A percentile compares a stretch with the other conserved stretches of the same genome.
These are phyloP conservation scores for Mohoua ochrocephala DNA, from an alignment of 2,113 vertebrate species.

Conservation along the genomic window DNA sequence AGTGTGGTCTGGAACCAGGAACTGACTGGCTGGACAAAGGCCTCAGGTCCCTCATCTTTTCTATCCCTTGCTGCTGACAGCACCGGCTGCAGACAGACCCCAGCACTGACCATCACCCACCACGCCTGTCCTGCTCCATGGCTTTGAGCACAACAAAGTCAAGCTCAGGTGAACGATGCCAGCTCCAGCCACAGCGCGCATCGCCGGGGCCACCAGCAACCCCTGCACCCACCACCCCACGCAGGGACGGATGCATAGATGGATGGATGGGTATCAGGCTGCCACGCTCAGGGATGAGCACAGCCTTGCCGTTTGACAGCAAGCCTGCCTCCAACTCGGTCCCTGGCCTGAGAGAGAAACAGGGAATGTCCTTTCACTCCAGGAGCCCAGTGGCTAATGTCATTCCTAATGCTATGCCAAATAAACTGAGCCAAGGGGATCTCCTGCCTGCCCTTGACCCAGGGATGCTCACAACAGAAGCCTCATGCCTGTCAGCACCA, in stretches of 20 bases:
- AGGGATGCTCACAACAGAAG: neutral
- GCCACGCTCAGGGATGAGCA: fast-evolving
- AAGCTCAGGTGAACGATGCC: fast-evolving
- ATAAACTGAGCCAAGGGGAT: neutral
- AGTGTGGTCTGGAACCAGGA: neutral
- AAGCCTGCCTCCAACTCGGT: neutral
- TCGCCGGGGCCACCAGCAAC: fast-evolving
- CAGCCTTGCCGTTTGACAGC: fast-evolving
- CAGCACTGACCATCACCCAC: neutral
- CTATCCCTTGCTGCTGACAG: neutral
- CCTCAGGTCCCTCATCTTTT: neutral
- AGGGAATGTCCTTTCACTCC: neutral
- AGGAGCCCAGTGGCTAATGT: neutral
- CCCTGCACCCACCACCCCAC: neutral
- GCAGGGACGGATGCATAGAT: fast-evolving
- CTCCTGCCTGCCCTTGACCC: conserved; percentile 11
- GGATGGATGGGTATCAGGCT: neutral
- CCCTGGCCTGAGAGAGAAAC: neutral
- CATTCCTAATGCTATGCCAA: neutral
- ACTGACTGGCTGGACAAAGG: neutral
- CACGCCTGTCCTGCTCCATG: fast-evolving
- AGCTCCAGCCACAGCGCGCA: fast-evolving
- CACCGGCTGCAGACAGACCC: fast-evolving
- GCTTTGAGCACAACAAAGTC: fast-evolving
- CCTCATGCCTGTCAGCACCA: neutral